Evolutionary conservation across 2,113 vertebrate genomes (phyloP), one percentile per base, ranked within the genome.

Genomic region (Australoheros scitulus): DNA sequence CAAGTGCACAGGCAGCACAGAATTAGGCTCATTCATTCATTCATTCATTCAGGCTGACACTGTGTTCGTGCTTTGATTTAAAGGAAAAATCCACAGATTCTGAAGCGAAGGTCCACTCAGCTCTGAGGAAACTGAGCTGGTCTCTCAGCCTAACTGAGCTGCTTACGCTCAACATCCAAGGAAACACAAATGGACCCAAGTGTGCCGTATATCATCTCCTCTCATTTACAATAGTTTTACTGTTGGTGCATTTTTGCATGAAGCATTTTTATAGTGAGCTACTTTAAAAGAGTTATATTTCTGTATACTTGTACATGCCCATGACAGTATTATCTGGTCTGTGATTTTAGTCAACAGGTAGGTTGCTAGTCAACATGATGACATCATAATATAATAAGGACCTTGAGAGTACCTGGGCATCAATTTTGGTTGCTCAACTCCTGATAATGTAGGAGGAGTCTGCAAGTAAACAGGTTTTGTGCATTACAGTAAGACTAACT

Each of bases 81-180:
- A 3, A 3, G 0, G 60, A 11, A 36, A 61, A 61, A 20, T 36
- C 20, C 17, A 20, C 32, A 20, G 60, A 36, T 36, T 61, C 17
- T 36, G 60, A 20, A 61, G 20, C 36, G 32, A 34, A 36, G 20
- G 29, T 61, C 15, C 59, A 60, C 14, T 34, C 60, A 34, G 29
- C 17, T 36, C 17, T 61, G 32, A 36, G 11, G 32, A 61, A 63
- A 18, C 32, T 50, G 24, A 70, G 8, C 41, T 15, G 43, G 26
- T 47, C 24, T 68, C 64, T 29, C 26, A 50, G 64, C 29, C 24
- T 50, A 70, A 50, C 15, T 29, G 65, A 52, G 29, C 6, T 13
- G 43, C 43, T 70, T 52, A 13, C 20, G 15, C 6, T 52, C 41
- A 32, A 29, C 0, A 20, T 0, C 43, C 65, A 50, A 70, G 0